These are phyloP conservation scores for Drosophila melanosoma DNA, from an alignment of 2,888 invertebrate genomes.

Conservation along the genomic window DNA sequence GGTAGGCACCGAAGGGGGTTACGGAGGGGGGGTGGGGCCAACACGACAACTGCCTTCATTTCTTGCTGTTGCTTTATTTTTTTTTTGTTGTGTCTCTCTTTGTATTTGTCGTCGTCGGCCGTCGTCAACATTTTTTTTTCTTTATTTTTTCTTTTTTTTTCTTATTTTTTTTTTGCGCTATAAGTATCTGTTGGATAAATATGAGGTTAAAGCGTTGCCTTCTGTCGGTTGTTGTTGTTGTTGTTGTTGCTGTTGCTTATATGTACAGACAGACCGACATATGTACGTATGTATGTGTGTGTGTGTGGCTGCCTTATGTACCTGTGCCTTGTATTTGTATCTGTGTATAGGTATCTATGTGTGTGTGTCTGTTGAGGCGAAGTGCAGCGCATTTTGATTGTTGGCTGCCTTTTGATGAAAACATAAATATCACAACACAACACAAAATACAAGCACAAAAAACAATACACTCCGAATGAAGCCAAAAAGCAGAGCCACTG, in stretches of 20 bases:
- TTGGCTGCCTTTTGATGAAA: conserved; percentile 80
- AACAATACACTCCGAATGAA: conserved; percentile 34
- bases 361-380: conserved; percentile 53
- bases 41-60: conserved; percentile 64
- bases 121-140: conserved; percentile 61
- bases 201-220: conserved; percentile 84
- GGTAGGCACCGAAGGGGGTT: not conserved
- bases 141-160: conserved; percentile 32
- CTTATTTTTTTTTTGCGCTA: conserved; percentile 62
- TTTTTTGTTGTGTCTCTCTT: conserved; percentile 24
- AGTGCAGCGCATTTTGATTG: conserved; percentile 80
- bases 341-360: conserved; percentile 18
- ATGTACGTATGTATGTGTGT: conserved; percentile 7
- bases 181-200: conserved; percentile 84
- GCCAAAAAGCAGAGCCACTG: conserved; percentile 34
- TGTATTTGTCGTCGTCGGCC: conserved; percentile 61
- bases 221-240: conserved; percentile 62
- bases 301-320: conserved; percentile 45
- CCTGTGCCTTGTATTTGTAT: conserved; percentile 45
- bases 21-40: not conserved
- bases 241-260: conserved; percentile 29
- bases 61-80: conserved; percentile 62
- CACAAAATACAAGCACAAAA: conserved; percentile 34
- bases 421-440: conserved; percentile 78
- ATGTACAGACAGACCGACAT: conserved; percentile 18